Base-by-base conservation (phyloP, 2,113 vertebrate genomes). In the Rhodinocichla rosea region DNA sequence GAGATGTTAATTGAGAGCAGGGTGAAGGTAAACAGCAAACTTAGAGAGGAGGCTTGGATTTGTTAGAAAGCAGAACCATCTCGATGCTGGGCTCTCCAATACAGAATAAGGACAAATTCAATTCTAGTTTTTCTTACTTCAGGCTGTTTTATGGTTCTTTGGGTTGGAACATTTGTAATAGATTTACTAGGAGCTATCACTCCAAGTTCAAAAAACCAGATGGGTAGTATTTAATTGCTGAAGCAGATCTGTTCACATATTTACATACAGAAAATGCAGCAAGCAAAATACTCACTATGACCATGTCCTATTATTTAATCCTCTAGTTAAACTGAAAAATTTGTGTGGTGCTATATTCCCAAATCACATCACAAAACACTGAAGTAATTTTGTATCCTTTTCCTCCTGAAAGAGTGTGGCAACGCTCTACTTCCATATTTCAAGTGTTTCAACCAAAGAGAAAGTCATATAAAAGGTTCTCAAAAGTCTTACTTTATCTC, bases 391-490 rank as follows among this genome's bases (percentile, higher is more conserved):
- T 70, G 62, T 69, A 91, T 55, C 42, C 21, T 90, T 55, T 85
- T 53, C 40, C 49, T 87, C 49, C 85, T 89, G 56, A 71, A 89
- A 69, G 24, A 87, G 23, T 40, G 44, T 30, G 65, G 71, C 65
- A 94, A 68, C 44, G 60, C 35, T 87, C 32, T 64, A 50, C 83
- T 84, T 90, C 53, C 44, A 50, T 77, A 92, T 91, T 89, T 90
- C 76, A 85, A 80, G 16, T 28, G 78, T 87, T 95, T 93, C 59
- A 94, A 83, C 44, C 62, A 79, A 95, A 75, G 63, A 95, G 77
- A 96, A 95, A 94, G 62, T 44, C 47, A 56, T n/a, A 94, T 94
- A 87, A 96, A 86, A 94, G 11, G 80, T 62, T 67, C 50, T 97
- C 77, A 68, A 68, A 96, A 96, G 42, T 91, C 53, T 39, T 83